Percentiles rank a stretch among this genome's conserved stretches.
phyloP scores from a whole-genome alignment of 2,113 vertebrate species.

The Antigone vipio region DNA sequence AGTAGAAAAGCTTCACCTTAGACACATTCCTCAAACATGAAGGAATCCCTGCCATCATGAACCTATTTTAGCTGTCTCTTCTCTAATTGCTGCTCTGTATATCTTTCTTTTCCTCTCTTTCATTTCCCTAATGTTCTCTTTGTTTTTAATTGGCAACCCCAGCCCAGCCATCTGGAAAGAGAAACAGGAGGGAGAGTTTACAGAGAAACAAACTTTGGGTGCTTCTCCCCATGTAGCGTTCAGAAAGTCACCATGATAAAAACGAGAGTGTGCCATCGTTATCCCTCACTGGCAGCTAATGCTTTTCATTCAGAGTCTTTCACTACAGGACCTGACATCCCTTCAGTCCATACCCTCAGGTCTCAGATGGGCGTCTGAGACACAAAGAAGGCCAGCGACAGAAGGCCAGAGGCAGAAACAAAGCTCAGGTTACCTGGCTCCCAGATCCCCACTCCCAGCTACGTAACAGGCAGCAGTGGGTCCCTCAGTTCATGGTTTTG shows the following conservation, averaged over 20 bases:
- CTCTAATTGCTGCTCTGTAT: constrained; percentile 71
- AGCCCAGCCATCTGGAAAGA: constrained; percentile 67
- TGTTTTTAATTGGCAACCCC: constrained; percentile 65
- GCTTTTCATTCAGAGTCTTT: not conserved
- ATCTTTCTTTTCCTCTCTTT: constrained; percentile 56
- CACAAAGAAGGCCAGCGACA: not conserved
- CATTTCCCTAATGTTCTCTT: constrained; percentile 48
- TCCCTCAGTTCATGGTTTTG: not conserved
- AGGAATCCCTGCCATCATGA: constrained; percentile 73
- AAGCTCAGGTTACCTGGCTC: not conserved
- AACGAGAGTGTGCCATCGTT: not conserved
- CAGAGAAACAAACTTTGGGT: constrained; percentile 55
- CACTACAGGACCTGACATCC: not conserved
- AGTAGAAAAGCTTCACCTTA: constrained; percentile 52
- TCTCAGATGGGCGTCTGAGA: not conserved
- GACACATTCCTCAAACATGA: constrained; percentile 68
- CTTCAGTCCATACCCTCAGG: not conserved
- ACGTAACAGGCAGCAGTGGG: not conserved
- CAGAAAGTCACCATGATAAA: constrained; percentile 6
- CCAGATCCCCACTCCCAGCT: not conserved
- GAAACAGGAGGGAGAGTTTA: constrained; percentile 29
- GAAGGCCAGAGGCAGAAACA: not conserved
- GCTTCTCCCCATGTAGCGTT: constrained; percentile 4
- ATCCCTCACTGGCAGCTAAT: not conserved
- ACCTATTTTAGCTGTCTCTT: constrained; percentile 76